Evolutionary conservation across 2,888 invertebrate genomes (phyloP).

Genomic region (Phortica magna): DNA sequence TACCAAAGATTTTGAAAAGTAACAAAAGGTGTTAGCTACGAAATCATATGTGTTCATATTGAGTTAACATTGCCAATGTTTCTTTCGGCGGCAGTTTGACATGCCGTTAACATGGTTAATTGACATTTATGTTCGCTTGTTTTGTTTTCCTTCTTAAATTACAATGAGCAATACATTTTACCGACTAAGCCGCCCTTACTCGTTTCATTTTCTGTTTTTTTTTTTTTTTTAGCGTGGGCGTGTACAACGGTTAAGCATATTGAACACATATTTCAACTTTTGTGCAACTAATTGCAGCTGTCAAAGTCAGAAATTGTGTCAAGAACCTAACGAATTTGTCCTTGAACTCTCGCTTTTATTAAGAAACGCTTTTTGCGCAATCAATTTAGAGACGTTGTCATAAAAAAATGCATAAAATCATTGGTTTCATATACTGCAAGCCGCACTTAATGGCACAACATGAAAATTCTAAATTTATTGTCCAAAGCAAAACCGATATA

Average conservation of each 20-base stretch:
- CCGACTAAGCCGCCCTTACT: too few relatives aligned
- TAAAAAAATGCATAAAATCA: not conserved
- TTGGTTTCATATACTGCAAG: not conserved
- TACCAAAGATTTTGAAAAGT: too few relatives aligned
- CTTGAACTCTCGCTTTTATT: slow-evolving; percentile 51
- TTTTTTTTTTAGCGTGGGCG: not conserved
- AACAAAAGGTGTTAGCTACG: too few relatives aligned
- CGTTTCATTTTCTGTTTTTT: not conserved
- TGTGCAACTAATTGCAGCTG: not conserved
- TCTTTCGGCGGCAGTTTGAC: too few relatives aligned
- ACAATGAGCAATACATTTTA: too few relatives aligned
- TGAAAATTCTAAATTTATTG: slow-evolving; percentile 56
- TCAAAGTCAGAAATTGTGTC: slow-evolving; percentile 51
- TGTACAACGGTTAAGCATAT: not conserved
- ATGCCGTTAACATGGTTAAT: too few relatives aligned
- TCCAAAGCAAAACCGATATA: not conserved
- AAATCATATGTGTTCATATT: too few relatives aligned
- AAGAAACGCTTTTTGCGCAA: not conserved
- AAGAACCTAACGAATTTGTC: slow-evolving; percentile 57
- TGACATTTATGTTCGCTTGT: too few relatives aligned
- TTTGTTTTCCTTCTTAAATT: too few relatives aligned
- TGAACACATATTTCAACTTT: not conserved
- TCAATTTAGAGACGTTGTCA: not conserved
- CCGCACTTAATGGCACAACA: not conserved
- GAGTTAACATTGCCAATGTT: too few relatives aligned